Evolutionary conservation across 2,888 invertebrate genomes (phyloP), one percentile per base, ranked within the genome.

Genomic region (Drosophila seclusa): DNA sequence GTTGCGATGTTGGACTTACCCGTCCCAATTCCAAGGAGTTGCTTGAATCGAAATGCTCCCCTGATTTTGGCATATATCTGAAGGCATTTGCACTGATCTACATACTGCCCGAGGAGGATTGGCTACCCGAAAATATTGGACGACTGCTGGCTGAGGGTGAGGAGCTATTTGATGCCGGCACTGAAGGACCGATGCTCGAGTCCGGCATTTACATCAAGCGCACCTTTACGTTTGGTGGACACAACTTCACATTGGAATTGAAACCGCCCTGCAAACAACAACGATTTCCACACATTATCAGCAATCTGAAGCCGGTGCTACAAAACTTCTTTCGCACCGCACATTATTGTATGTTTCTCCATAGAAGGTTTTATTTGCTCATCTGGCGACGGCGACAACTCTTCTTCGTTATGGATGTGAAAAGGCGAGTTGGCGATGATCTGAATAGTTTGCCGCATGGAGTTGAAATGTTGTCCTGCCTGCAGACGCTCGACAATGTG

Each of bases 81-180:
- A 83, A 91, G 52, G 92, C 91, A 0, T 92, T 91, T 65, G 92
- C 91, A 1, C 82, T 91, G 58, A 79, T 91, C 27, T 91, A 91
- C 66, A 80, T 92, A 7, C 83, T 91, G 38, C 91, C 92, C 0
- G 92, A 91, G 62, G 81, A 70, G 21, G 87, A 91, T 13, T 93
- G 93, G 93, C 88, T 77, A 1, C 67, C 82, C 2, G 71, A 74
- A 11, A 78, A 89, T 0, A 68, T 93, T 0, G 91, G 91, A 34
- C 79, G 82, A 24, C 60, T 93, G 29, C 71, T 93, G 3, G 42
- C 70, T 4, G 91, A 92, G 50, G 92, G 91, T 73, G 68, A 54
- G n/a, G 27, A 73, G 0, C 60, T 92, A 1, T 80, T 81, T 27
- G 31, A 68, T 0, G 18, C 36, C 21, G 72, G 61, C 18, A 53